Percentiles rank a stretch among this genome's conserved stretches.
Conservation (phyloP, 2,888 invertebrate genomes). For the Nymphalis urticae region DNA sequence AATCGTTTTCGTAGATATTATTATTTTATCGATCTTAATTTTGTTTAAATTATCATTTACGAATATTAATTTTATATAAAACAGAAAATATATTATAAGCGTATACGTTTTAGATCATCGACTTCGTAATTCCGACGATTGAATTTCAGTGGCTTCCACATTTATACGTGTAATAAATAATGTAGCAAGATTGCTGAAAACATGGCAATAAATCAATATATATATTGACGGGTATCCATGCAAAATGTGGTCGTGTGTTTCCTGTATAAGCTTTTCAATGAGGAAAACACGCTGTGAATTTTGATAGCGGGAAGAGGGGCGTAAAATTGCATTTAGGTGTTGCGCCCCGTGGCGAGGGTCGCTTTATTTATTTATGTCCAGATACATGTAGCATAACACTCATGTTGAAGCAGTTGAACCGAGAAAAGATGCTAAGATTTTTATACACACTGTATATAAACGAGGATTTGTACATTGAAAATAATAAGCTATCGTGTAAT, state of each 20-base stretch:
- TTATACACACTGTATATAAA: neutral
- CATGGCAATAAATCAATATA: conserved; percentile 15
- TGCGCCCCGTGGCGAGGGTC: conserved; percentile 42
- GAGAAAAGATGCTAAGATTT: neutral
- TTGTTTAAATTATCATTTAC: no score
- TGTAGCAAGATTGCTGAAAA: conserved; percentile 7
- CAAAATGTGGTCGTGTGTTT: conserved; percentile 25
- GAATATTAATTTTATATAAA: no score
- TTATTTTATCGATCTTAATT: no score
- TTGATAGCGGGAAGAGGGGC: conserved; percentile 63
- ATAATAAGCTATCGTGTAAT: neutral
- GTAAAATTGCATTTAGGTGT: conserved; percentile 68
- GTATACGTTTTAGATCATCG: neutral
- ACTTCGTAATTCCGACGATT: neutral
- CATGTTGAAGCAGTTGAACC: neutral
- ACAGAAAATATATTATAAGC: no score
- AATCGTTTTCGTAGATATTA: no score
- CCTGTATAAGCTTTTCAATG: conserved; percentile 48
- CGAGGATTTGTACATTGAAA: neutral
- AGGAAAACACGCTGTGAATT: conserved; percentile 68
- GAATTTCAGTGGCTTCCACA: conserved; percentile 2
- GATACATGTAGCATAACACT: neutral
- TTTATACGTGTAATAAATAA: conserved; percentile 15
- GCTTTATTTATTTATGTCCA: conserved; percentile 34
- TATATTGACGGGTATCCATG: conserved; percentile 12